Base-by-base conservation (phyloP, 2,888 invertebrate species). In the Blomia tropicalis region DNA sequence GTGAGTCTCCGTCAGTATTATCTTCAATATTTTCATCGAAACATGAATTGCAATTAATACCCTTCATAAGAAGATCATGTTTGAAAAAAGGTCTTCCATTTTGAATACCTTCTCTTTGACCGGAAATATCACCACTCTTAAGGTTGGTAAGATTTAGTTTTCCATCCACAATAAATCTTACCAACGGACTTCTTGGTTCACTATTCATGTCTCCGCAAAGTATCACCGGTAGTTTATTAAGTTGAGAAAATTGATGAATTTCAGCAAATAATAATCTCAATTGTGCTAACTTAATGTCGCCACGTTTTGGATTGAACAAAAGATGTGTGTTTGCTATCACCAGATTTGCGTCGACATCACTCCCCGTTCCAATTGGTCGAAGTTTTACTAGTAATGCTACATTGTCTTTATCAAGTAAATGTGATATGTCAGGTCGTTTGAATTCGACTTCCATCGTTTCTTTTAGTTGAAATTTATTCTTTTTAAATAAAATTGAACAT, bases 151-250 rank as follows among this genome's bases (percentile, higher is more conserved):
- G 74, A 25, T 71, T 62, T n/a, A 87, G 76, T 53, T 72, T 70
- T 19, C 87, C 87, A 27, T 75, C 75, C 0, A 79, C 79, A 58
- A 91, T 73, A 53, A 89, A 79, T 62, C 79, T 74, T 69, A 85
- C 82, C 1, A 89, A 79, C 1, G 81, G 79, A 43, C 86, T 83
- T 47, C 80, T 73, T 0, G 90, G 88, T 63, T 80, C 77, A 1
- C 86, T 81, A 75, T 96, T 98, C 66, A 96, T 85, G 74, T 98
- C 98, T 0, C 98, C 98, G 3, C 88, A 85, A 65, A 96, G 68
- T 64, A 98, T 82, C 4, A 88, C 80, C 0, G 93, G 91, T 2
- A 5, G 4, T 2, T 19, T 47, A 7, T 60, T 23, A 29, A 4
- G 47, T 58, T 3, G 5, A 0, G 87, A 81, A 67, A 88, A 79